Conservation (phyloP, 2,113 vertebrate species). For the Peucedramus taeniatus region DNA sequence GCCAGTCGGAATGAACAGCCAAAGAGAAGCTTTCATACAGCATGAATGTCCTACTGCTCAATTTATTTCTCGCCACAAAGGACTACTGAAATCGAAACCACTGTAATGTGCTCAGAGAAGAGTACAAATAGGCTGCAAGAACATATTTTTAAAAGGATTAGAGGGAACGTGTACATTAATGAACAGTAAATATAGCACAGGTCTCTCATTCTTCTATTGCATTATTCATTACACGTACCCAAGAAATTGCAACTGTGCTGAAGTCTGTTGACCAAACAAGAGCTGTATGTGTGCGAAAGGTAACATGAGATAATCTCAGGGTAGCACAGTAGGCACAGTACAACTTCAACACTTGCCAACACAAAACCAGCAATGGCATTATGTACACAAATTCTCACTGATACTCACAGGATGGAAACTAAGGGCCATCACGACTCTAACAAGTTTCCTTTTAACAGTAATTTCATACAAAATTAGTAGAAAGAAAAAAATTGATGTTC, state of each 20-base stretch:
- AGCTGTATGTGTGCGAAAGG: background rate
- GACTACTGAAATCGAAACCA: background rate
- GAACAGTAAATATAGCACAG: slow-evolving; percentile 36
- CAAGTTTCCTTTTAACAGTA: background rate
- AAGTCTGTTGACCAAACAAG: background rate
- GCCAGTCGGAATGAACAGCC: background rate
- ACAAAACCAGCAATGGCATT: background rate
- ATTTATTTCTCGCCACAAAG: slow-evolving; percentile 21
- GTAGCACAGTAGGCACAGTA: background rate
- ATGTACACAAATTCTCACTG: background rate
- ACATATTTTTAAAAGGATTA: background rate
- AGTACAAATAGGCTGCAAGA: background rate
- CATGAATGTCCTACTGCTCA: background rate
- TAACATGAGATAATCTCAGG: background rate
- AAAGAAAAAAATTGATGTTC: background rate
- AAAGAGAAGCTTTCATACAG: background rate
- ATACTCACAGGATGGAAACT: background rate
- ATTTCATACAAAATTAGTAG: background rate
- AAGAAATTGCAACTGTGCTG: background rate
- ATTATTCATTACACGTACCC: slow-evolving; percentile 22
- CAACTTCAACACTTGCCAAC: background rate
- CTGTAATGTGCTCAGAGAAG: background rate
- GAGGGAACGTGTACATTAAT: background rate
- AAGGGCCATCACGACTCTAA: background rate
- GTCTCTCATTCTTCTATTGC: background rate